Conservation (phyloP, 2,888 invertebrate species). For the Allygus modestus region DNA sequence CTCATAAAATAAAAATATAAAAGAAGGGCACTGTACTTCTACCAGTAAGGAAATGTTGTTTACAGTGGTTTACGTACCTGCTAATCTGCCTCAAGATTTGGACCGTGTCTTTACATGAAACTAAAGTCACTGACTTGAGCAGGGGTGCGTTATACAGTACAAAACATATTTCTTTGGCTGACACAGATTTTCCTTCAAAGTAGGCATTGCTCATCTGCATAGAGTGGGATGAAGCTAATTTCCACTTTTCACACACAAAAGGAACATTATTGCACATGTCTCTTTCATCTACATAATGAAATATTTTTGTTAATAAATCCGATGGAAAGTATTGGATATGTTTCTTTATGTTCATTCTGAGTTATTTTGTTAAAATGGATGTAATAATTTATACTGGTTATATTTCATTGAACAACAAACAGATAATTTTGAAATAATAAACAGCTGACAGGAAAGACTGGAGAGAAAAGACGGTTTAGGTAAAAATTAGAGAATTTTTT, state of each 20-base stretch:
- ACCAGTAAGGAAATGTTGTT: too few relatives aligned
- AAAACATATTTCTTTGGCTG: conserved; percentile 25
- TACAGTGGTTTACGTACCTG: not conserved
- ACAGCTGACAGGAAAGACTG: too few relatives aligned
- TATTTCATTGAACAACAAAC: too few relatives aligned
- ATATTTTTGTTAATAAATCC: not conserved
- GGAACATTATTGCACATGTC: conserved; percentile 33
- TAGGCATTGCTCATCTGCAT: not conserved
- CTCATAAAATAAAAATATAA: too few relatives aligned
- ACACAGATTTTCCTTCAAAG: conserved; percentile 18
- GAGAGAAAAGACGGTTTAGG: too few relatives aligned
- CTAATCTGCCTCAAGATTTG: conserved; percentile 23
- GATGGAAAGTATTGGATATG: conserved; percentile 13
- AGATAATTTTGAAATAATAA: too few relatives aligned
- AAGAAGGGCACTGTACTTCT: too few relatives aligned
- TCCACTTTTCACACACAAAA: conserved; percentile 47
- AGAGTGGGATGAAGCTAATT: not conserved
- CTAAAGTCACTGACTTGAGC: not conserved
- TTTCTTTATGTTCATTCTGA: not conserved
- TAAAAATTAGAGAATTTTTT: too few relatives aligned
- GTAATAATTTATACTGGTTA: too few relatives aligned
- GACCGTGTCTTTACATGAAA: not conserved
- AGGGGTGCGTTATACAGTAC: not conserved
- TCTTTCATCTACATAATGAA: conserved; percentile 23
- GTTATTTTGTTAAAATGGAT: not conserved